Evolutionary conservation across 64 coral and sea anemone genomes (phyloP).

Genomic region (Montipora cactus): DNA sequence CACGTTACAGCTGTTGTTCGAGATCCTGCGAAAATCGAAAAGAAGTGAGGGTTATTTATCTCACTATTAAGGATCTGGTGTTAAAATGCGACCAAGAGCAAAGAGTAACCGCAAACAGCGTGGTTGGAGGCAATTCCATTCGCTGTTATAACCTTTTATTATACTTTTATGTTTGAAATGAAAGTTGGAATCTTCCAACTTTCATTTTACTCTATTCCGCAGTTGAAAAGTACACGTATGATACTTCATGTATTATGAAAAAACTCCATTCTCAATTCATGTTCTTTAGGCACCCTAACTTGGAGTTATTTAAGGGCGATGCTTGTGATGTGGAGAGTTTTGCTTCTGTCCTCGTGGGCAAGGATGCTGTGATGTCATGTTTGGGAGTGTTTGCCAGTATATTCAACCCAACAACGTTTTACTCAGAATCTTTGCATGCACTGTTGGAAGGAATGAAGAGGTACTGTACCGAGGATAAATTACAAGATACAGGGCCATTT

Average conservation of each 20-base stretch:
- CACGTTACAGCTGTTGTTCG: constrained; percentile 82
- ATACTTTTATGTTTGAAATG: too few relatives aligned
- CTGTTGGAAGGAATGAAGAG: constrained; percentile 89
- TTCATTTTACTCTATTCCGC: background rate
- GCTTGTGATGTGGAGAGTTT: constrained; percentile 85
- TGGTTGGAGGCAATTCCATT: too few relatives aligned
- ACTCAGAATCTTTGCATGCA: constrained; percentile 84
- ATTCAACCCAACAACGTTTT: constrained; percentile 78
- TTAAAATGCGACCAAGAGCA: too few relatives aligned
- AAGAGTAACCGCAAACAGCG: too few relatives aligned
- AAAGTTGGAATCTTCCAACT: background rate
- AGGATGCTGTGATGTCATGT: constrained; percentile 88
- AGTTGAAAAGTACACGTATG: background rate
- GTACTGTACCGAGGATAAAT: background rate
- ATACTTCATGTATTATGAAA: too few relatives aligned
- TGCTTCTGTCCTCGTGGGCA: constrained; percentile 68
- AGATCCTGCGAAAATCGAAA: constrained; percentile 76
- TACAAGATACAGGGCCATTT: background rate
- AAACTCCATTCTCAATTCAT: background rate
- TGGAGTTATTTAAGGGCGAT: constrained; percentile 75
- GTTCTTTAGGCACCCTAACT: constrained; percentile 61
- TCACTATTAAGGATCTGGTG: background rate
- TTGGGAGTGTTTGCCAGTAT: constrained; percentile 75
- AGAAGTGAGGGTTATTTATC: constrained; percentile 29
- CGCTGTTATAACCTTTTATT: too few relatives aligned